Base-by-base conservation (phyloP, 2,113 vertebrate species). In the Astur gentilis region DNA sequence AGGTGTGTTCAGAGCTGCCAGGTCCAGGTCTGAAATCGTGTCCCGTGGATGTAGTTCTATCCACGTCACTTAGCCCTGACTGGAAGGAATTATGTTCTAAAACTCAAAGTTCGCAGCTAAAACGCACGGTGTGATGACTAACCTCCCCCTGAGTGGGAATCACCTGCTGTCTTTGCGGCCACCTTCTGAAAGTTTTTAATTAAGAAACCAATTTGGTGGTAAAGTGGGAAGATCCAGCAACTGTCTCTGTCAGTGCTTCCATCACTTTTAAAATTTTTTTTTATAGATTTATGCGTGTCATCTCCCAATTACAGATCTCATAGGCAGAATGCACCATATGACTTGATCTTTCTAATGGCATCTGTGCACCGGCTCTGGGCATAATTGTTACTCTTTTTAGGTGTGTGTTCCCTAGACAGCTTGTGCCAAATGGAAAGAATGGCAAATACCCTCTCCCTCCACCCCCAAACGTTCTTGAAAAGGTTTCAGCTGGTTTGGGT, bases 21-120 rank as follows among this genome's bases (percentile, higher is more conserved):
- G 54, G 20, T 40, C 34, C 25, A 15, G 60, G 17, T 25, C 75
- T 38, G 44, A 44, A 32, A 5, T 34, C 0, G 0, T 10, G 23
- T 73, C 61, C 42, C 25, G 0, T 2, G 6, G 27, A 3, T 31
- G 42, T 34, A 26, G 42, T 52, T 72, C 52, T n/a, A 12, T 49
- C 40, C 34, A 10, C 1, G 0, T 54, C 12, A 6, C 25, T 31
- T 15, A 38, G 60, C 45, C 31, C 31, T 31, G 42, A 15, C 71
- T 38, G 16, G 45, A 47, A 66, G 65, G 62, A 55, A 11, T 11
- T 19, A 3, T 4, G 9, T 16, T 61, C 29, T 26, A 32, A 25
- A 44, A 19, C 29, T 13, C 11, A 9, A 34, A 13, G 42, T 50
- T 40, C 9, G 52, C 54, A 50, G 69, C 40, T 44, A 3, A 36